These are phyloP conservation scores for Tetanocera ferruginea DNA, from an alignment of 2,888 invertebrate species.

Conservation along the genomic window DNA sequence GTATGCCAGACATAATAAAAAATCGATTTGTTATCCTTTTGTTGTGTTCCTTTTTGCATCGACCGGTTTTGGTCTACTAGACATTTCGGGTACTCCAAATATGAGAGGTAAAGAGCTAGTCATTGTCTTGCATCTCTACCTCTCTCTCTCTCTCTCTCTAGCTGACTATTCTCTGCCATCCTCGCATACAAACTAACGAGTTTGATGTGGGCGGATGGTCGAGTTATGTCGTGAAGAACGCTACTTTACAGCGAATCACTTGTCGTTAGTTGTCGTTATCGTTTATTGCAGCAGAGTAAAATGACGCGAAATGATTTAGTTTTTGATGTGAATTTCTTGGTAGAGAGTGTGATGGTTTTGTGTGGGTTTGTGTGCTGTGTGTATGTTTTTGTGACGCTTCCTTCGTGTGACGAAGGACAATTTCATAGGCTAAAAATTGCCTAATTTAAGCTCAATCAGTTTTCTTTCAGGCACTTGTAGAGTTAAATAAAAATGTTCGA, in stretches of 20 bases:
- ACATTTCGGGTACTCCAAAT: background rate
- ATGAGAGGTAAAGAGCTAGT: background rate
- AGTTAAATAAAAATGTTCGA: background rate
- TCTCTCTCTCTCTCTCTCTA: background rate
- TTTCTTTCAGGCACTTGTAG: conserved; percentile 3
- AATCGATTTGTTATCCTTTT: conserved; percentile 25
- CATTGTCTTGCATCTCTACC: background rate
- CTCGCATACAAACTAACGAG: background rate
- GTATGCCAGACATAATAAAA: conserved; percentile 17
- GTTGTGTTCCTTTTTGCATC: conserved; percentile 11
- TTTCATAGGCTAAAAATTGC: background rate
- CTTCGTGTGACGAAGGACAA: background rate
- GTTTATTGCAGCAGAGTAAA: conserved; percentile 10
- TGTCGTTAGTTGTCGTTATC: conserved; percentile 9
- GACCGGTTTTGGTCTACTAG: background rate
- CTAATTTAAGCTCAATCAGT: background rate
- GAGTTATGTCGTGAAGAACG: background rate
- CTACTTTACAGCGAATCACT: background rate
- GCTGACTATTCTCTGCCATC: background rate
- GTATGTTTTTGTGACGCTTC: background rate
- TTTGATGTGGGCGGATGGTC: background rate
- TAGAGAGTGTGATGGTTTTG: background rate
- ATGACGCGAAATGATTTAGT: conserved; percentile 15
- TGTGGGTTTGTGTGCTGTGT: background rate
- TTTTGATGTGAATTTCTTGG: conserved; percentile 5